Evolutionary conservation across 2,113 vertebrate genomes (phyloP).

Genomic region (Haemorhous mexicanus): DNA sequence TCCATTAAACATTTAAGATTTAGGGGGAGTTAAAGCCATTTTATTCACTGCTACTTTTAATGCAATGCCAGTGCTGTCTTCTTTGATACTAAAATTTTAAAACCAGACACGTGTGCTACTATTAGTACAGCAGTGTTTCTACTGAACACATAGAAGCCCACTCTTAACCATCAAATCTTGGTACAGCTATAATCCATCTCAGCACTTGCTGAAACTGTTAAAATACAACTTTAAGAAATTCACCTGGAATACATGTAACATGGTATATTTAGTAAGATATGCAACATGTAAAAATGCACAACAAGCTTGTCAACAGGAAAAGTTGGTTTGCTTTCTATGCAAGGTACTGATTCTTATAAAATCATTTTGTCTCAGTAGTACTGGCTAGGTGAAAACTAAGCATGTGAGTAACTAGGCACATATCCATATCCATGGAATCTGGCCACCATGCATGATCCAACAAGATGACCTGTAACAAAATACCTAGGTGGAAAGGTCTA

Average conservation of each 20-base stretch:
- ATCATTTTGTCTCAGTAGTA: neutral
- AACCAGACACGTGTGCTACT: neutral
- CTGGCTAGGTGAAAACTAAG: conserved; percentile 6
- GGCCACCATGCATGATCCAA: neutral
- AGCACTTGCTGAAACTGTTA: neutral
- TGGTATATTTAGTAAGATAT: neutral
- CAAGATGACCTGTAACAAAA: conserved; percentile 42
- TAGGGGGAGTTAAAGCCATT: neutral
- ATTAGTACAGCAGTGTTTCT: neutral
- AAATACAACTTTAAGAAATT: neutral
- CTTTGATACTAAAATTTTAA: neutral
- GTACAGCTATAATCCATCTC: neutral
- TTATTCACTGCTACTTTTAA: neutral
- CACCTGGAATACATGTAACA: neutral
- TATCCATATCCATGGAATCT: neutral
- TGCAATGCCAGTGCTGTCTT: neutral
- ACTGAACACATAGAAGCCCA: neutral
- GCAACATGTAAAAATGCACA: neutral
- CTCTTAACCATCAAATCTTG: neutral
- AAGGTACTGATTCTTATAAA: neutral
- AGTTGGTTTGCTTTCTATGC: neutral
- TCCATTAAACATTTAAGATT: neutral
- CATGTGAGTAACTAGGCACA: neutral
- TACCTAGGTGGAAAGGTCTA: conserved; percentile 29
- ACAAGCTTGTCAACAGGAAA: neutral